These are phyloP conservation scores for Lepisosteus oculatus DNA, from an alignment of 2,113 vertebrate genomes.

Conservation along the genomic window DNA sequence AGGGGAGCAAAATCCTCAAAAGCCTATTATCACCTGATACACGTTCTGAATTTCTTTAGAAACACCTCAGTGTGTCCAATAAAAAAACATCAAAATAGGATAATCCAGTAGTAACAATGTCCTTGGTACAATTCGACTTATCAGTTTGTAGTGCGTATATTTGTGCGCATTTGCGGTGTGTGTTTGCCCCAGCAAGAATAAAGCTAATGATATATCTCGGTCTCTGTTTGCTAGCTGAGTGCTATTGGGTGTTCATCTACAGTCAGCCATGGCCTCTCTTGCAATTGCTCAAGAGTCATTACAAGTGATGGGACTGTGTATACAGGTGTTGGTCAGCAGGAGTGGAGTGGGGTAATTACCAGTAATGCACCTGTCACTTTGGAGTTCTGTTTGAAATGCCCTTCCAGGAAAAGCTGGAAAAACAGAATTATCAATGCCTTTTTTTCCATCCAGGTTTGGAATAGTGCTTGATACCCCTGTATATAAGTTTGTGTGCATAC, in stretches of 20 bases:
- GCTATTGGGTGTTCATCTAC: conserved; percentile 13
- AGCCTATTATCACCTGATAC: neutral
- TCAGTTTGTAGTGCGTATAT: neutral
- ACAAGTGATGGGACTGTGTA: conserved; percentile 62
- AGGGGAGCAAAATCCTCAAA: neutral
- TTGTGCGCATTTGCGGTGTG: neutral
- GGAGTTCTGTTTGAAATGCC: conserved; percentile 33
- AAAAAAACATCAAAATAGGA: neutral
- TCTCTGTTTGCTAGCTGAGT: conserved; percentile 12
- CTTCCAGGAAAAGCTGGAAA: conserved; percentile 48
- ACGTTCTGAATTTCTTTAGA: neutral
- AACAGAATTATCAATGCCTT: conserved; percentile 35
- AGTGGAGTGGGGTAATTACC: conserved; percentile 64
- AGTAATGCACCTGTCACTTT: conserved; percentile 63
- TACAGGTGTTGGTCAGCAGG: conserved; percentile 56
- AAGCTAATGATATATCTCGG: conserved; percentile 22
- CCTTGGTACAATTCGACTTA: neutral
- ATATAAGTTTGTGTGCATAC: no score
- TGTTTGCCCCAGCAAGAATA: conserved; percentile 8
- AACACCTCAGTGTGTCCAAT: neutral
- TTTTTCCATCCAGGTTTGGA: neutral
- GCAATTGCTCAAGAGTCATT: neutral
- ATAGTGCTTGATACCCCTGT: neutral
- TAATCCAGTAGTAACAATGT: neutral
- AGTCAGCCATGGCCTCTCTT: neutral